Base-by-base conservation (phyloP, 1,140 invertebrate species). In the Bombus impatiens region DNA sequence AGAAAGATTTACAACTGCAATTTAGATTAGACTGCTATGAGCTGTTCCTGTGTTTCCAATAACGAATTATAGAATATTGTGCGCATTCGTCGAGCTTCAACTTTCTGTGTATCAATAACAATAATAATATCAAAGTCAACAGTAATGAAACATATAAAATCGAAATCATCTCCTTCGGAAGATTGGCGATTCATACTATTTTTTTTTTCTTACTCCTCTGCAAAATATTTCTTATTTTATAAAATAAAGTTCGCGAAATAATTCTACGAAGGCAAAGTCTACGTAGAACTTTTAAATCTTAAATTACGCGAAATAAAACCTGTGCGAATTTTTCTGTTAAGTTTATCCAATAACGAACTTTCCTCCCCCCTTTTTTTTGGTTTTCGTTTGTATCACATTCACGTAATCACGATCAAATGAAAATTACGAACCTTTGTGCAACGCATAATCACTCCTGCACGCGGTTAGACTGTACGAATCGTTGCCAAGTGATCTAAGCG, bases 401-500 rank as follows among this genome's bases (percentile, higher is more conserved):
- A 5, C 8, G 25, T 4, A 10, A 74, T 18, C 4, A 72, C 28
- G 42, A 44, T 47, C 6, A 18, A 74, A 75, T 3, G 47, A 78
- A 5, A 12, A 25, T 47, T 77, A 68, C 75, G 25, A 76, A 86
- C 87, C 78, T 89, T 88, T 53, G 47, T 25, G 8, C 53, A 62
- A 28, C 15, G 75, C 88, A 89, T 89, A 57, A 32, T 88, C 18
- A n/a, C 37, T 57, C 32, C 22, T 18, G 13, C 13, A 53, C 37
- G 22, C 37, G 47, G 15, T 40, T 37, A 70, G n/a, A 10, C 35
- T 6, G 42, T 6, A n/a, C 12, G 42, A 62, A 79, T 65, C 59
- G 68, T 86, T 78, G 59, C n/a, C 15, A 35, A 53, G 44, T n/a
- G 22, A 77, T 65, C 57, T 84, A 44, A 42, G 6, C 86, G 96